phyloP scores from a whole-genome alignment of 2,888 invertebrate genomes.

The Torymus auratus region DNA sequence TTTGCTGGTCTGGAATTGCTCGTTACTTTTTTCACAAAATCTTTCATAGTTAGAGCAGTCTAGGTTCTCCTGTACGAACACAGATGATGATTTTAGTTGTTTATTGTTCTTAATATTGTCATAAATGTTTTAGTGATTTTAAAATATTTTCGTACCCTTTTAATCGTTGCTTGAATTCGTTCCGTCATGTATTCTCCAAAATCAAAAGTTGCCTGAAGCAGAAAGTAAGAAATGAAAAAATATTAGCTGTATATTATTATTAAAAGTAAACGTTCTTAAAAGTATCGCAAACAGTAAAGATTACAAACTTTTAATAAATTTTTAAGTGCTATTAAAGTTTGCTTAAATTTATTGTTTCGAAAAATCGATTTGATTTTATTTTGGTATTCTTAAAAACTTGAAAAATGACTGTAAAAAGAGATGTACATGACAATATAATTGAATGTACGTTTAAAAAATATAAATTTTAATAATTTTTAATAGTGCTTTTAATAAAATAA shows the following conservation, averaged over 20 bases:
- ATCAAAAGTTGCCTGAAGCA: conserved; percentile 12
- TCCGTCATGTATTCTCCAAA: not conserved
- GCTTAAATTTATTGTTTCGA: no score
- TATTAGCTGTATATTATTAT: not conserved
- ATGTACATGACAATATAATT: not conserved
- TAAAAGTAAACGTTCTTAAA: no score
- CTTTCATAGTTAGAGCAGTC: conserved; percentile 34
- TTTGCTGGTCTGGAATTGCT: conserved; percentile 15
- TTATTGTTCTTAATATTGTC: no score
- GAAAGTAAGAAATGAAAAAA: not conserved
- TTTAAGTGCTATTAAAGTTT: no score
- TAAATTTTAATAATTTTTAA: not conserved
- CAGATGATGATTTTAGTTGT: no score
- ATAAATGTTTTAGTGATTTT: not conserved
- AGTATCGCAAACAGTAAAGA: no score
- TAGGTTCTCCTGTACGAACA: conserved; percentile 28
- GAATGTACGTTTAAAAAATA: not conserved
- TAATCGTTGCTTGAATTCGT: conserved; percentile 10
- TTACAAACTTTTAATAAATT: no score
- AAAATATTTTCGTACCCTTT: not conserved
- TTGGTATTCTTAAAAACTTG: no score
- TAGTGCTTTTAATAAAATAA: not conserved
- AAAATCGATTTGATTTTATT: no score
- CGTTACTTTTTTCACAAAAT: conserved; percentile 32
- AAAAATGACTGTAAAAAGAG: no score